Conservation (phyloP, 1,140 invertebrate genomes). For the Drosophila lowei region DNA sequence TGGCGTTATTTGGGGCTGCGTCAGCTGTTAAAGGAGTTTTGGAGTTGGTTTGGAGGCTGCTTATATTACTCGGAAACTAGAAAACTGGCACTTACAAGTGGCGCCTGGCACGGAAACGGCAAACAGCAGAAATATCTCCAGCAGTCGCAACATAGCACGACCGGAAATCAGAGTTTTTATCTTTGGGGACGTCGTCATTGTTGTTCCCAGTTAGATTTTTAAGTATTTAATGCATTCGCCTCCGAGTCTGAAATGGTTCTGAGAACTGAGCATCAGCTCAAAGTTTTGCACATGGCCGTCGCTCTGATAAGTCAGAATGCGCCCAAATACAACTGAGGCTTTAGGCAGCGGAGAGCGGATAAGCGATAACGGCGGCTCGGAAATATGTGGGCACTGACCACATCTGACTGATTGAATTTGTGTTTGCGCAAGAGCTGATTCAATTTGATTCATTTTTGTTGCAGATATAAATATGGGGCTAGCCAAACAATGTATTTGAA, state of each 20-base stretch:
- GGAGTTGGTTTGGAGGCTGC: background rate
- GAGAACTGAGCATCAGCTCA: constrained; percentile 16
- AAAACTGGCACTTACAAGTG: constrained; percentile 36
- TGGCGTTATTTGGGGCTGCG: constrained; percentile 2
- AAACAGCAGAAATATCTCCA: constrained; percentile 29
- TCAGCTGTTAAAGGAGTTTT: constrained; percentile 12
- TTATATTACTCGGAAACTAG: background rate
- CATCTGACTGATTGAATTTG: no score
- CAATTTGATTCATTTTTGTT: no score
- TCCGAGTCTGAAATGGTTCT: constrained; percentile 39
- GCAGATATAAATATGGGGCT: no score
- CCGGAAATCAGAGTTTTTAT: constrained; percentile 67
- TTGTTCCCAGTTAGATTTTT: background rate
- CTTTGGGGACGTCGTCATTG: constrained; percentile 44
- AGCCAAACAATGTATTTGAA: no score
- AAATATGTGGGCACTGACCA: no score
- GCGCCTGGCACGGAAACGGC: constrained; percentile 64
- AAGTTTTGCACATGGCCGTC: constrained; percentile 52
- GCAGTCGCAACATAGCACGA: constrained; percentile 10
- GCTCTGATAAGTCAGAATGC: constrained; percentile 10
- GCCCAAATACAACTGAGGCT: no score
- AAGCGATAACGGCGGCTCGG: no score
- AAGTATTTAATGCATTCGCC: constrained; percentile 22
- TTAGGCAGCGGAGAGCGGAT: no score
- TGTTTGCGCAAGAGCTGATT: no score